A percentile compares a stretch with the other conserved stretches of the same genome.
phyloP scores from a whole-genome alignment of 1,140 invertebrate species.

The Bombus affinis region DNA sequence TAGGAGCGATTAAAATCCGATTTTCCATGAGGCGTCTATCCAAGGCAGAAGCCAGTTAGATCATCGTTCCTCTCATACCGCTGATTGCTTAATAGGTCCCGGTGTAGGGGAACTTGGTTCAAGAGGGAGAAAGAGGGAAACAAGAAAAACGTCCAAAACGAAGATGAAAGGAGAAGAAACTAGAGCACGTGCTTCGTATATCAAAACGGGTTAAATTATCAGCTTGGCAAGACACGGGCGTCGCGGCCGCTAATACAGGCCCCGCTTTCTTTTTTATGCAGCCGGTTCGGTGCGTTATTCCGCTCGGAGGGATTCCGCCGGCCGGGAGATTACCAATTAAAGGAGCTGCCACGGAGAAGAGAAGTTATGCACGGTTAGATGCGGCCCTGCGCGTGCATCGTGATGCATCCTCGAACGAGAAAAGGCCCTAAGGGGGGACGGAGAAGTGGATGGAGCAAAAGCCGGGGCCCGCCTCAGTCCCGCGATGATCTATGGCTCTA shows the following conservation, averaged over 20 bases:
- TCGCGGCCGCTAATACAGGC: background rate
- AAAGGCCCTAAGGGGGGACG: conserved; percentile 58
- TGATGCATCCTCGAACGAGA: conserved; percentile 63
- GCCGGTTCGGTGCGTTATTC: conserved; percentile 10
- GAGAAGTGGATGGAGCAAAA: conserved; percentile 48
- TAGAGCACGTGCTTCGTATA: conserved; percentile 38
- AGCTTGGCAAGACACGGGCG: conserved; percentile 4
- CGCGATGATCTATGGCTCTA: conserved; percentile 78
- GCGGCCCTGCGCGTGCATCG: conserved; percentile 68
- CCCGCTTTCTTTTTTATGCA: background rate
- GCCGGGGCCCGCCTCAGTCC: conserved; percentile 59
- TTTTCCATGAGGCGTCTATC: conserved; percentile 9
- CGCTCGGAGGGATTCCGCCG: conserved; percentile 15
- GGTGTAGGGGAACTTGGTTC: background rate
- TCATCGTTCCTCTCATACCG: background rate
- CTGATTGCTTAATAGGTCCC: conserved; percentile 32
- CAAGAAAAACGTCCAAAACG: background rate
- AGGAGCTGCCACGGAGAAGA: conserved; percentile 35
- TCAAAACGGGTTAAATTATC: conserved; percentile 43
- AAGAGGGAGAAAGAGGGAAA: too few relatives aligned
- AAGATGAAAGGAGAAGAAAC: background rate
- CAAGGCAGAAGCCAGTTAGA: background rate
- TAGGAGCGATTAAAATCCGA: conserved; percentile 10
- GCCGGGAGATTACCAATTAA: conserved; percentile 52
- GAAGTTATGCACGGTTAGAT: conserved; percentile 57